Percentiles rank a stretch among this genome's conserved stretches.
Conservation (phyloP, 2,797 vertebrate genomes). For the Argentina silus region DNA sequence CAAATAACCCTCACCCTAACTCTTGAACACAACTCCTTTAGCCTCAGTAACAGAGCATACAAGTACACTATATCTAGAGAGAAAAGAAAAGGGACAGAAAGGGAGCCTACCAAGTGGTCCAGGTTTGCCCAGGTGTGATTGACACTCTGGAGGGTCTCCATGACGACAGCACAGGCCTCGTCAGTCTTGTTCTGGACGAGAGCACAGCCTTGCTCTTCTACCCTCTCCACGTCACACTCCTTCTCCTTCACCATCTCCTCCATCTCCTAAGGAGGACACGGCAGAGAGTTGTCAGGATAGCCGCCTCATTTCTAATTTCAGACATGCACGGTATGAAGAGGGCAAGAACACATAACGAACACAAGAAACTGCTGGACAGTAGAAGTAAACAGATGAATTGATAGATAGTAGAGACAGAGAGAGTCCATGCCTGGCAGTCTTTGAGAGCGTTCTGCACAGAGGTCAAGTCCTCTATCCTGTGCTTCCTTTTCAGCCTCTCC, state of each 20-base stretch:
- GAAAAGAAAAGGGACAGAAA: not conserved
- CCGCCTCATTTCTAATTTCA: not conserved
- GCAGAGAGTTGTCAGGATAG: not conserved
- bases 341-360: not conserved
- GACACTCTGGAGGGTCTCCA: conserved; percentile 84
- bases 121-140: conserved; percentile 90
- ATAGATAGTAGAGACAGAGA: not conserved
- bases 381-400: not conserved
- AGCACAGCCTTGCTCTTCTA: conserved; percentile 87
- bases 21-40: not conserved
- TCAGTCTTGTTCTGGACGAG: conserved; percentile 92
- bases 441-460: conserved; percentile 91
- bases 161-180: conserved; percentile 82
- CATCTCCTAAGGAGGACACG: conserved; percentile 81
- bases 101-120: conserved; percentile 83
- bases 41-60: conserved; percentile 15
- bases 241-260: conserved; percentile 90
- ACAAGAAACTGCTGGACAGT: not conserved
- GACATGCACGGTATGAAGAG: not conserved
- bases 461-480: conserved; percentile 87
- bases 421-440: conserved; percentile 87
- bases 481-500: conserved; percentile 85
- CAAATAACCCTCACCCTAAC: not conserved
- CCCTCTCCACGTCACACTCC: conserved; percentile 90
- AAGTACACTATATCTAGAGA: not conserved